Base-by-base conservation (phyloP, 2,113 vertebrate genomes). In the Plotosus lineatus region DNA sequence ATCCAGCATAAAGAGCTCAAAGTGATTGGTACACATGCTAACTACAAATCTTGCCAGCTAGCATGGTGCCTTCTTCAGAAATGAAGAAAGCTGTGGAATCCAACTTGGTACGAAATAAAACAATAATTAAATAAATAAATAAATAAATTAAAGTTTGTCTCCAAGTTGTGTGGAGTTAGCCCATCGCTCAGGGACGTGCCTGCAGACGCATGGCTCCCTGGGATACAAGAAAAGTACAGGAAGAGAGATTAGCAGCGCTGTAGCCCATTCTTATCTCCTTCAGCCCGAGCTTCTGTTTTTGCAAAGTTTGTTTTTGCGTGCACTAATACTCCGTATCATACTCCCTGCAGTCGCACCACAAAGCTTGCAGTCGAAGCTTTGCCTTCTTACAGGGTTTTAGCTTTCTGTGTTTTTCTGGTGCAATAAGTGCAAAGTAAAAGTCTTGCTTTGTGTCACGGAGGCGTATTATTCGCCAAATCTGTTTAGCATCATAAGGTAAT, bases 241-340 rank as follows among this genome's bases (percentile, higher is more conserved):
- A 74, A 56, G 46, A 63, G 66, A 80, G 76, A 82, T 84, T 86
- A 77, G 33, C 31, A 60, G 74, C 51, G 53, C 51, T 11, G 10
- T 10, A 46, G 65, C 66, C 58, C 31, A n/a, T 38, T 60, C 72
- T 79, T 68, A 83, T 86, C 85, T 79, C 56, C 50, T 58, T 74
- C 63, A 73, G 53, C 78, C 75, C 65, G 78, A 83, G 75, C 75
- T 84, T 58, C 75, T 79, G 74, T 75, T 75, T 53, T 46, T 26
- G 66, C 53, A 33, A 75, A 79, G 69, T 78, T 74, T 50, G 74
- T 63, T 63, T 38, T 66, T 53, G 26, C 15, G 40, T 28, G 38
- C 10, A 42, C 40, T 36, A 75, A 55, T 79, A 68, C 38, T 26
- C 73, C 26, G 63, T 68, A 83, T 75, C 77, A 42, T 19, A 36